phyloP scores from a whole-genome alignment of 2,797 vertebrate species.

The Myiotriccus ornatus region DNA sequence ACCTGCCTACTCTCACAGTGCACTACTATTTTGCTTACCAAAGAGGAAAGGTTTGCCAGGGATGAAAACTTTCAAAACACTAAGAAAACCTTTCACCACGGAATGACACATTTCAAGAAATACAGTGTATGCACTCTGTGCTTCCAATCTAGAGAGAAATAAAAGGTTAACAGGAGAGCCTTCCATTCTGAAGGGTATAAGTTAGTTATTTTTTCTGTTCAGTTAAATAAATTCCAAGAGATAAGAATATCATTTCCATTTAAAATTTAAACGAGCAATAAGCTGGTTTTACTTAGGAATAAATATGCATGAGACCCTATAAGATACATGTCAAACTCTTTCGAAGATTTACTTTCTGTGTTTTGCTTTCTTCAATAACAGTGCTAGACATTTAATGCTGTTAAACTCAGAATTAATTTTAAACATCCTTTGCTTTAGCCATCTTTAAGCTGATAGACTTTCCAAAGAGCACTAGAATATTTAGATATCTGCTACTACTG shows the following conservation, averaged over 20 bases:
- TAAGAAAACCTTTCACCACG: background rate
- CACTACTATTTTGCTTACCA: background rate
- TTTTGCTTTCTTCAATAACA: background rate
- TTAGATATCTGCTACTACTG: background rate
- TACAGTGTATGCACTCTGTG: background rate
- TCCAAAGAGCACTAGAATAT: background rate
- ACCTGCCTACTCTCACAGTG: background rate
- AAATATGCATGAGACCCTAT: background rate
- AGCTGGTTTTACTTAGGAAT: background rate
- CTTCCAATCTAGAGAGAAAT: background rate
- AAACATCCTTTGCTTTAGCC: background rate
- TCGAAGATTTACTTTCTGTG: background rate
- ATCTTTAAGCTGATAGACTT: background rate
- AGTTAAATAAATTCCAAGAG: background rate
- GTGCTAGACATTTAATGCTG: background rate
- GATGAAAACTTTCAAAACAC: background rate
- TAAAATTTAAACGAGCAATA: background rate
- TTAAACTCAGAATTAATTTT: background rate
- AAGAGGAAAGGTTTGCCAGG: background rate
- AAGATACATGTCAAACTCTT: background rate
- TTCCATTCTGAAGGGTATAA: background rate
- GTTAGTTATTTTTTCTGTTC: background rate
- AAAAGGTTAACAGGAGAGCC: background rate
- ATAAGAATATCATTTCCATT: background rate
- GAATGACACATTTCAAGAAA: conserved; percentile 13